phyloP scores from a whole-genome alignment of 2,113 vertebrate genomes.

The Arenaria interpres region DNA sequence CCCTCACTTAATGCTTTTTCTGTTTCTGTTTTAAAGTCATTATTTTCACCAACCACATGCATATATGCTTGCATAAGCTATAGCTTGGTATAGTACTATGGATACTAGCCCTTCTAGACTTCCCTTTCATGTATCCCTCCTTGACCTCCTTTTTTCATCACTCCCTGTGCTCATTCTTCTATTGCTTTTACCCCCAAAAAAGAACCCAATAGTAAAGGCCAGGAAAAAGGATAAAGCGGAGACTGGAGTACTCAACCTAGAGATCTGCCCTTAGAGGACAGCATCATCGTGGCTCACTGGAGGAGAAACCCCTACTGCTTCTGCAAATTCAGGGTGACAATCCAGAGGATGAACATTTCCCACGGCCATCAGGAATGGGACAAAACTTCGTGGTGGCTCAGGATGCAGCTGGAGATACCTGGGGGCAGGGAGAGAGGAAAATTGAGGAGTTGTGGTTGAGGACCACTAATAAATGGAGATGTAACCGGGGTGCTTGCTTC shows the following conservation, averaged over 20 bases:
- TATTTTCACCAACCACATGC: not conserved
- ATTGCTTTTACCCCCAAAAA: not conserved
- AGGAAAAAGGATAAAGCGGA: not conserved
- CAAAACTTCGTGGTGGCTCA: not conserved
- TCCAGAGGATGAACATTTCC: not conserved
- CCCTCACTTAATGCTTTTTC: not conserved
- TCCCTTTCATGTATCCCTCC: not conserved
- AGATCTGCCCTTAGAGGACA: not conserved
- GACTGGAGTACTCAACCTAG: not conserved
- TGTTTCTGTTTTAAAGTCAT: not conserved
- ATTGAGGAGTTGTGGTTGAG: not conserved
- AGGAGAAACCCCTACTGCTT: not conserved
- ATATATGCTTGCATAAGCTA: not conserved
- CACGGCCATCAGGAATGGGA: fast-evolving
- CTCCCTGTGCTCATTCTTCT: not conserved
- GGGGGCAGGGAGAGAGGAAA: not conserved
- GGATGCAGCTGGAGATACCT: not conserved
- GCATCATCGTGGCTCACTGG: not conserved
- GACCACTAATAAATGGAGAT: not conserved
- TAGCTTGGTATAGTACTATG: not conserved
- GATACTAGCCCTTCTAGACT: not conserved
- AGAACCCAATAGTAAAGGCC: not conserved
- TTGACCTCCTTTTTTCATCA: not conserved
- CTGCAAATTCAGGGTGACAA: not conserved
- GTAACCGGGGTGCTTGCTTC: not conserved